Percentiles rank a stretch among this genome's conserved stretches.
Conservation (phyloP, 2,888 invertebrate genomes). For the Ommatoiulus sabulosus region DNA sequence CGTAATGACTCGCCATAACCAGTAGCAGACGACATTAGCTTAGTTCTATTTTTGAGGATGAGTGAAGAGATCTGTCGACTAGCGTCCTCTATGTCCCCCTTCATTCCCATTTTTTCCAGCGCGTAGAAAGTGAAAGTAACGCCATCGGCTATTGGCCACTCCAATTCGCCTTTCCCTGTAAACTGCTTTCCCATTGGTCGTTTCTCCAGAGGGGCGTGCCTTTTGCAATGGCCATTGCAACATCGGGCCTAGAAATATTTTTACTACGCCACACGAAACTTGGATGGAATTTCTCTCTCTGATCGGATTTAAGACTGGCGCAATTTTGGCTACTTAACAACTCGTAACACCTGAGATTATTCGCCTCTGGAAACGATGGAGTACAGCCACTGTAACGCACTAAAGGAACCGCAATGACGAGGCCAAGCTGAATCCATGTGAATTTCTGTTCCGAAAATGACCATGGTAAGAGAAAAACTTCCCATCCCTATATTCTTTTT, state of each 20-base stretch:
- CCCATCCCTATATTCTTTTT: constrained; percentile 2
- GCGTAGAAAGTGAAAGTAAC: background rate
- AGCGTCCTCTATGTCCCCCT: background rate
- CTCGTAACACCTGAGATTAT: constrained; percentile 17
- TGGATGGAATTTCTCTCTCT: constrained; percentile 40
- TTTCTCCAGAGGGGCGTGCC: background rate
- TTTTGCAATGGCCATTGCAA: background rate
- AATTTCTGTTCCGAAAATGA: constrained; percentile 30
- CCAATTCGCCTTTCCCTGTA: background rate
- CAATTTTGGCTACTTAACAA: constrained; percentile 43
- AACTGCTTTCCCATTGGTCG: background rate
- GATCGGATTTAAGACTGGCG: constrained; percentile 43
- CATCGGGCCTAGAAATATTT: constrained; percentile 43
- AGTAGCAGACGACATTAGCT: background rate
- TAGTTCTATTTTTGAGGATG: background rate
- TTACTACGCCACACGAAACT: constrained; percentile 40
- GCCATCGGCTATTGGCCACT: background rate
- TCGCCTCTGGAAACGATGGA: constrained; percentile 32
- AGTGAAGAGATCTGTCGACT: background rate
- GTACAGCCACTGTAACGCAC: constrained; percentile 24
- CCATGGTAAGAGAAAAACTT: constrained; percentile 43
- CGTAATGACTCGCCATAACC: background rate
- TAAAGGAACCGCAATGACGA: background rate
- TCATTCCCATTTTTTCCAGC: background rate
- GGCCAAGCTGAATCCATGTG: constrained; percentile 30